Base-by-base conservation (phyloP, 2,113 vertebrate species). In the Lophura nycthemera region DNA sequence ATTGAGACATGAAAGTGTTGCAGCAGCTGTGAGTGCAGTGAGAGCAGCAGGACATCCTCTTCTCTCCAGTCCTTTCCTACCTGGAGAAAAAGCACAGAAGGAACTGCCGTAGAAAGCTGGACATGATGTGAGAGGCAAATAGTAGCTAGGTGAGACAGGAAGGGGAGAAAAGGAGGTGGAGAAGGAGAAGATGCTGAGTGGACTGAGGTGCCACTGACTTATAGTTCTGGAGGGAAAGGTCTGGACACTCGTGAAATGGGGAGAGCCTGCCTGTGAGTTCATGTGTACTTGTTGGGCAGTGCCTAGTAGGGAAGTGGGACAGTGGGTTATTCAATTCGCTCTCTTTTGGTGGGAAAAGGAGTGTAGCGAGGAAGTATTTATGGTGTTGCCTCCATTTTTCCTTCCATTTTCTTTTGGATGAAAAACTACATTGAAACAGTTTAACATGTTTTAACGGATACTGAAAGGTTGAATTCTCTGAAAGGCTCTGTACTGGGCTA, bases 31-130 rank as follows among this genome's bases (percentile, higher is more conserved):
- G 59, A 82, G 48, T 50, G 48, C 59, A 92, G 67, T n/a, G 64
- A 89, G 67, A 87, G 40, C 83, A 92, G 75, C 89, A 83, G 42
- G 79, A 72, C 56, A 66, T 67, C 47, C 48, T 43, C 47, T 70
- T 69, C 27, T 48, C 8, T 22, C 10, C 20, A 5, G 18, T 36
- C 40, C 22, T 17, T 74, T 83, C 50, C 60, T 56, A 74, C 69
- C 57, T 81, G 84, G 34, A 42, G 9, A 63, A 43, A 14, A 72
- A 63, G 34, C 16, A 27, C 59, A 69, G 65, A 78, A 65, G 63
- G 54, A 87, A 86, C 25, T 18, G 27, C 7, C 8, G 3, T 4
- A 85, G 50, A 76, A 75, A 76, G 61, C 3, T 50, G 57, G 25
- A 34, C 71, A 60, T 47, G 30, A 25, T 25, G 45, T 63, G 20